Evolutionary conservation across 2,113 vertebrate species (phyloP), one percentile per base, ranked within the genome.

Genomic region (Crocuta crocuta): DNA sequence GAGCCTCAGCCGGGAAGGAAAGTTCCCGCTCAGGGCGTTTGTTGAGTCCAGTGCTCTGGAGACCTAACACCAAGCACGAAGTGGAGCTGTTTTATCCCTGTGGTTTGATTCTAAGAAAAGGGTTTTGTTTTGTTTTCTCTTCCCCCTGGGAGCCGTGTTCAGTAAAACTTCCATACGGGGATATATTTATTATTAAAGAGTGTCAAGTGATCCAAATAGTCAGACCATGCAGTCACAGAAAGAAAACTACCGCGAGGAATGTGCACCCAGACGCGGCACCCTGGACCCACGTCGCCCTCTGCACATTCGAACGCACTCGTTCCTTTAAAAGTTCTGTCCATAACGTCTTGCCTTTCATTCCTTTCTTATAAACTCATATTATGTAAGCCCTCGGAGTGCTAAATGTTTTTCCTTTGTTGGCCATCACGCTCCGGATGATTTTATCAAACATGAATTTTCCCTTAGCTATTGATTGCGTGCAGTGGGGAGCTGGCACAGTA

Each of bases 131-230:
- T 17, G 66, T 48, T 78, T 92, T 58, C 24, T 9, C 43, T n/a
- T 24, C 35, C 43, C 12, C 4, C n/a, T 2, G 19, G 63, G 58
- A 94, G 31, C 45, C 89, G 24, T 65, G 91, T 83, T 89, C 94
- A 81, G 63, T 89, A 35, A 87, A 95, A 94, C 90, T 78, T 97
- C 83, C 83, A 53, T 81, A 48, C 68, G 24, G 81, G 50, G 71
- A 33, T 76, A 0, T 85, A 35, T 48, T 89, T 88, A 43, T 91
- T 90, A 63, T 53, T 31, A 39, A 68, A 43, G 61, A 80, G 53
- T 33, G 43, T 65, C 48, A 19, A 48, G 53, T 5, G 58, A 66
- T 71, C 66, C 39, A 13, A 19, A 70, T 21, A 90, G 95, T 61
- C 95, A 80, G 96, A 91, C 92, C 53, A 10, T 19, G 73, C 10